Percentiles rank a stretch among this genome's conserved stretches.
These are phyloP conservation scores for Ataeniobius toweri DNA, from an alignment of 2,797 vertebrate genomes.

Conservation along the genomic window DNA sequence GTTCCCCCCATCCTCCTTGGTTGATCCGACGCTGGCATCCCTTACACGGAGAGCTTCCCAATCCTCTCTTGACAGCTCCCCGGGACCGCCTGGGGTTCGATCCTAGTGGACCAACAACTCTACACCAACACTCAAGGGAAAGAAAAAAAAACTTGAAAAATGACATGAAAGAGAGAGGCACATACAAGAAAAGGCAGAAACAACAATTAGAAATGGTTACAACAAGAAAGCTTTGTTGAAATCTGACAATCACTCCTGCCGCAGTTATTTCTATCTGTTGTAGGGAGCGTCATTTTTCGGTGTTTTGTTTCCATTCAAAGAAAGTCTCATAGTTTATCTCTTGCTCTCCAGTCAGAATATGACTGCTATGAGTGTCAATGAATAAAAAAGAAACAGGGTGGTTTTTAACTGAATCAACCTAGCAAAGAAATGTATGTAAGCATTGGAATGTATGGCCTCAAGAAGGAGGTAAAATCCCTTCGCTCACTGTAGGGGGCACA, in stretches of 20 bases:
- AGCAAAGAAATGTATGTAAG: conserved; percentile 77
- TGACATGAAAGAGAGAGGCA: conserved; percentile 34
- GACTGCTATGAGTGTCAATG: conserved; percentile 32
- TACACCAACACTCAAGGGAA: conserved; percentile 20
- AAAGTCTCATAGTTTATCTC: conserved; percentile 47
- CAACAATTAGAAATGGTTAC: conserved; percentile 79
- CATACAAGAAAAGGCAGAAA: conserved; percentile 32
- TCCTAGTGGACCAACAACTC: conserved; percentile 86
- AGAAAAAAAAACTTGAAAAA: conserved; percentile 44
- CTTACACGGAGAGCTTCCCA: conserved; percentile 96
- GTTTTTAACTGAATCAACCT: conserved; percentile 68
- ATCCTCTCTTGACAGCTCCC: conserved; percentile 95
- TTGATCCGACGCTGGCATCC: conserved; percentile 96
- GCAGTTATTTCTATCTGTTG: conserved; percentile 79
- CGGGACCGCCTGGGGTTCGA: conserved; percentile 90
- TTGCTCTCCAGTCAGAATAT: conserved; percentile 35
- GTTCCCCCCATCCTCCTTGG: conserved; percentile 96
- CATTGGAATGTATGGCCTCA: conserved; percentile 80
- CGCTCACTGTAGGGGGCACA: conserved; percentile 51
- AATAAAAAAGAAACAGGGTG: conserved; percentile 68
- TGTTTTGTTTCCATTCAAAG: conserved; percentile 64
- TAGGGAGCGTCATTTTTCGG: conserved; percentile 66
- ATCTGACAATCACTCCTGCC: conserved; percentile 97
- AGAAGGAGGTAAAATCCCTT: conserved; percentile 62
- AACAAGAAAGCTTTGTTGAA: conserved; percentile 90